Percentiles rank a stretch among this genome's conserved stretches.
These are phyloP conservation scores for Urophycis tenuis DNA, from an alignment of 2,797 vertebrate species.

Conservation along the genomic window DNA sequence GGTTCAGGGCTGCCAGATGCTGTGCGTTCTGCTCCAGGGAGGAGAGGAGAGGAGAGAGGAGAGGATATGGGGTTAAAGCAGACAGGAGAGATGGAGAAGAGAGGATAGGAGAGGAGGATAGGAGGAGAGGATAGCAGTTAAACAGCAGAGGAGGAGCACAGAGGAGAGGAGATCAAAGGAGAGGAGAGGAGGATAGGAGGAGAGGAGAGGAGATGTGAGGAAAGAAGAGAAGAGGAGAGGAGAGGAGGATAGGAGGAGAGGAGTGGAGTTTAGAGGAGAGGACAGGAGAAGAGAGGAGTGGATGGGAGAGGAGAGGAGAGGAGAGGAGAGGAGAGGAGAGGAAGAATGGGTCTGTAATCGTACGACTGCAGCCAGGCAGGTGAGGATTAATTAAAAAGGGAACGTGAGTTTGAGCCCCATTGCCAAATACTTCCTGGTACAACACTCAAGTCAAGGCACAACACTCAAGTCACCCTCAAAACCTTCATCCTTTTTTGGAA, in stretches of 20 bases:
- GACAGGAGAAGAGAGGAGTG: background rate
- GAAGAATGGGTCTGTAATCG: constrained; percentile 29
- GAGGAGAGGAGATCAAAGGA: background rate
- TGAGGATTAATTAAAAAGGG: constrained; percentile 56
- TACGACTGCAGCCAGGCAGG: constrained; percentile 33
- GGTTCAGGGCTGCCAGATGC: constrained; percentile 38
- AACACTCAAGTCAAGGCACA: constrained; percentile 38
- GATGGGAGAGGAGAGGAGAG: background rate
- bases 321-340: background rate
- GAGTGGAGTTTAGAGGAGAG: background rate
- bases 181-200: background rate
- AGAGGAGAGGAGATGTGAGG: background rate
- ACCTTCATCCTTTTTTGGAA: constrained; percentile 32
- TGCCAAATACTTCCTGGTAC: constrained; percentile 30
- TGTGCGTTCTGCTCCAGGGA: constrained; percentile 30
- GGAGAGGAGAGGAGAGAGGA: background rate
- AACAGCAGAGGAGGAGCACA: too few species aligned
- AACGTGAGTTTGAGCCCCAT: constrained; percentile 45
- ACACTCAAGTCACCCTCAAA: constrained; percentile 45
- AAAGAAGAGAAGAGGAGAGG: background rate
- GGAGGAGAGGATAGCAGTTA: background rate
- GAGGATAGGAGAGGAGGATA: background rate
- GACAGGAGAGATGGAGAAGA: background rate
- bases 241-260: background rate
- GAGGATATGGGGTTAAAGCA: too few species aligned